Conservation (phyloP, 2,797 vertebrate genomes). For the Mergus octosetaceus region DNA sequence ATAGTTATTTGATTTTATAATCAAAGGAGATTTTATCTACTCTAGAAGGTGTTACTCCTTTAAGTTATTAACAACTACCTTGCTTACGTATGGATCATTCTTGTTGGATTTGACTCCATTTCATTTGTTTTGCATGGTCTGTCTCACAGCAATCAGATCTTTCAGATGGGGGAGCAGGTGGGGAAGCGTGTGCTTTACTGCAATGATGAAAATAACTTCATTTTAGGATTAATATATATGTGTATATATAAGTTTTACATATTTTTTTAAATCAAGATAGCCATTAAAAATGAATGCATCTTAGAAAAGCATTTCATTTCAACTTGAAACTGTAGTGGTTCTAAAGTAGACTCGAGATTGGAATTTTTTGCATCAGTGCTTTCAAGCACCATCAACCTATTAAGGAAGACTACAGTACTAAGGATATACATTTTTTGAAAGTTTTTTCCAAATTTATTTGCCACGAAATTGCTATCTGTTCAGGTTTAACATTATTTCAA, state of each 20-base stretch:
- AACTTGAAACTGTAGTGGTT: background rate
- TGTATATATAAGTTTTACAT: fast-evolving
- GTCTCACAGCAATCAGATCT: background rate
- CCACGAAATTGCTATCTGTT: background rate
- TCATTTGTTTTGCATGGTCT: background rate
- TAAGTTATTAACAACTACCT: background rate
- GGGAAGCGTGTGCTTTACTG: background rate
- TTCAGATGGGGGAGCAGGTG: background rate
- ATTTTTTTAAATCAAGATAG: background rate
- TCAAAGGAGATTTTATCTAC: background rate
- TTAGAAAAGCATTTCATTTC: background rate
- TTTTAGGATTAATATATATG: background rate
- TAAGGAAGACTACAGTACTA: background rate
- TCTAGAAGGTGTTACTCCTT: background rate
- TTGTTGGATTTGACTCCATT: background rate
- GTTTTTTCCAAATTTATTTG: background rate
- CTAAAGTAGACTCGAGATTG: background rate
- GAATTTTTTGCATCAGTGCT: background rate
- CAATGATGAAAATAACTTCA: background rate
- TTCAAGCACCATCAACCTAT: background rate
- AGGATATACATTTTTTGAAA: fast-evolving
- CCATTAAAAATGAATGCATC: background rate
- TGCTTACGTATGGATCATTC: background rate
- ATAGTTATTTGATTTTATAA: background rate
- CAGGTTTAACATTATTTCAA: background rate